Conservation (phyloP, 2,797 vertebrate genomes). For the Etheostoma perlongum region DNA sequence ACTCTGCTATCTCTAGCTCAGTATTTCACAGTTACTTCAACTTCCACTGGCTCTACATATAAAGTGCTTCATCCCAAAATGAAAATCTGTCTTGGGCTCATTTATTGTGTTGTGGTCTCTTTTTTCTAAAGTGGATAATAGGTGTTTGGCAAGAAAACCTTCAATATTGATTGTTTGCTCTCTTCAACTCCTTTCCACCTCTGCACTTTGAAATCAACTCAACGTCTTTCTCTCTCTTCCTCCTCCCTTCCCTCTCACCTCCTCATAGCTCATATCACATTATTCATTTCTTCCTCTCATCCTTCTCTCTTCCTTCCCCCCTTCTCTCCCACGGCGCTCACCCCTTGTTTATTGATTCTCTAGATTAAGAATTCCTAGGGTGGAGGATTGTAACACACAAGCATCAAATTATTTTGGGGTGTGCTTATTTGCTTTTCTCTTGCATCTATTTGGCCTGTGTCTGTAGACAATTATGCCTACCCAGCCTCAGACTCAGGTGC, state of each 20-base stretch:
- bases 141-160: conserved; percentile 25
- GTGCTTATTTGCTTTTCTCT: conserved; percentile 99
- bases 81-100: conserved; percentile 16
- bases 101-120: conserved; percentile 28
- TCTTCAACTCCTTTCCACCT: conserved; percentile 29
- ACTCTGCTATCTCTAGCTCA: conserved; percentile 73
- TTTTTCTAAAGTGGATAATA: conserved; percentile 22
- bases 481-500: conserved; percentile 99
- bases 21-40: conserved; percentile 65
- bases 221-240: conserved; percentile 23
- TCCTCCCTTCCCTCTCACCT: conserved; percentile 82
- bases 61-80: conserved; percentile 15
- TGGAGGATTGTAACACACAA: conserved; percentile 99
- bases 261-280: conserved; percentile 63
- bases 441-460: conserved; percentile 99
- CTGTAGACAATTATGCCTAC: conserved; percentile 99
- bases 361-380: conserved; percentile 99
- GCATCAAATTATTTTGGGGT: conserved; percentile 99
- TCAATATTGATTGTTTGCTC: conserved; percentile 47
- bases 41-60: conserved; percentile 30
- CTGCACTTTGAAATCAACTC: conserved; percentile 49
- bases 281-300: conserved; percentile 74
- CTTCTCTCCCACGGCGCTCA: conserved; percentile 78
- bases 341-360: conserved; percentile 99
- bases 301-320: conserved; percentile 36